A percentile compares a stretch with the other conserved stretches of the same genome.
These are phyloP conservation scores for Nothoprocta pentlandii DNA, from an alignment of 2,113 vertebrate species.

Conservation along the genomic window DNA sequence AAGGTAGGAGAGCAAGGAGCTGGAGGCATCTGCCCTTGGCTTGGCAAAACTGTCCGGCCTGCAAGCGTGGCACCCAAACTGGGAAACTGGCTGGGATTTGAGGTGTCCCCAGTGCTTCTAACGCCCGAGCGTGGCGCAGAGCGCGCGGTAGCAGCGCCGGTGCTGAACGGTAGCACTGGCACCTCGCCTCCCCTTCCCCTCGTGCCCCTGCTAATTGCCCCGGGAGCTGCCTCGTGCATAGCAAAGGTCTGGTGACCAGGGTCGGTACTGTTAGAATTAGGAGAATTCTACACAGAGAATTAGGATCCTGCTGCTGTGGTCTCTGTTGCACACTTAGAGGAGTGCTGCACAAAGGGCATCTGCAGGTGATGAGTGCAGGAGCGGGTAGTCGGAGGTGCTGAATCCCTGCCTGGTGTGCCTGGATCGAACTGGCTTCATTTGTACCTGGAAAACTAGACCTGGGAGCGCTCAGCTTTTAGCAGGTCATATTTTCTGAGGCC, in stretches of 20 bases:
- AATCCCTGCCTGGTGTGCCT: neutral
- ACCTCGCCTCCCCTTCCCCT: neutral
- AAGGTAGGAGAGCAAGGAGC: neutral
- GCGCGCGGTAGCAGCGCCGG: neutral
- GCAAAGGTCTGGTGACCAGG: neutral
- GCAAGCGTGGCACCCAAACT: neutral
- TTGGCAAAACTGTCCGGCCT: neutral
- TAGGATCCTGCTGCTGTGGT: fast-evolving
- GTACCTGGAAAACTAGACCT: neutral
- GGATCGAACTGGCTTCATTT: neutral
- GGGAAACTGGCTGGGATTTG: constrained; percentile 15
- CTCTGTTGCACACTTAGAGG: neutral
- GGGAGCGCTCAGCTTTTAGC: neutral
- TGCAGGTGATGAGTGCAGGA: neutral
- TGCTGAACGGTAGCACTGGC: neutral
- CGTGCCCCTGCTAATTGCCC: neutral
- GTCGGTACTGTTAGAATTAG: neutral
- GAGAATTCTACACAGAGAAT: neutral
- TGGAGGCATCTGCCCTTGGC: constrained; percentile 1
- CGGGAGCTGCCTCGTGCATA: neutral
- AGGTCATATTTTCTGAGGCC: neutral
- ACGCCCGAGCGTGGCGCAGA: constrained; percentile 23
- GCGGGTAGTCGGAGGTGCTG: neutral
- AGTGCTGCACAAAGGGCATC: neutral
- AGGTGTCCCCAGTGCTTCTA: constrained; percentile 22